Conservation (phyloP, 1,140 invertebrate species). For the Adoxophyes honmai region DNA sequence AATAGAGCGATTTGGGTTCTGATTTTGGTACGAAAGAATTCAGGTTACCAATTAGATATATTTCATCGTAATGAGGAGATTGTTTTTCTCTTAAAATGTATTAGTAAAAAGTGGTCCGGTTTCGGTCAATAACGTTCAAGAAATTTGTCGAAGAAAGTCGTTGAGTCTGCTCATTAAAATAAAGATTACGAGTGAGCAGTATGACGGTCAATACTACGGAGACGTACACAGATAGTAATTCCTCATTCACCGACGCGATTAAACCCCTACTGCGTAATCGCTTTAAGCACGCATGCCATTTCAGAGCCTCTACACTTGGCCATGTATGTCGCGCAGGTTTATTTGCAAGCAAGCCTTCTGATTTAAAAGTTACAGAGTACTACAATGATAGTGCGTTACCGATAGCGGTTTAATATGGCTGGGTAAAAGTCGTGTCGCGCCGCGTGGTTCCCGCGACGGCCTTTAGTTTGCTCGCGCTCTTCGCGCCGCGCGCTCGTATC, state of each 20-base stretch:
- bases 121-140: too few species aligned
- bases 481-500: constrained; percentile 68
- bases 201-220: too few species aligned
- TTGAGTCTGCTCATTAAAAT: too few species aligned
- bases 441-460: constrained; percentile 50
- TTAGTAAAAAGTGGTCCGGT: too few species aligned
- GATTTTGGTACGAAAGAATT: too few species aligned
- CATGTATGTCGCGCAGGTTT: constrained; percentile 59
- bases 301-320: constrained; percentile 59
- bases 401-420: constrained; percentile 39
- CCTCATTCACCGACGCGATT: constrained; percentile 25
- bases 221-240: neutral
- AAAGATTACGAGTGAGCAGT: too few species aligned
- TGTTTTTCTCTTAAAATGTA: too few species aligned
- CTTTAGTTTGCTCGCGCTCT: constrained; percentile 71
- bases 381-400: constrained; percentile 18
- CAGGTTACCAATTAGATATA: too few species aligned
- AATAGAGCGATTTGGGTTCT: too few species aligned
- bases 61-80: too few species aligned
- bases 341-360: constrained; percentile 56
- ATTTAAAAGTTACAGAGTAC: constrained; percentile 31
- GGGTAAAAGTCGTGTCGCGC: constrained; percentile 71
- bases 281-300: constrained; percentile 49
- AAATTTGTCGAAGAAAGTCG: too few species aligned
- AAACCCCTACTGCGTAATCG: constrained; percentile 40